phyloP scores from a whole-genome alignment of 2,113 vertebrate species.

The Anser cygnoides region DNA sequence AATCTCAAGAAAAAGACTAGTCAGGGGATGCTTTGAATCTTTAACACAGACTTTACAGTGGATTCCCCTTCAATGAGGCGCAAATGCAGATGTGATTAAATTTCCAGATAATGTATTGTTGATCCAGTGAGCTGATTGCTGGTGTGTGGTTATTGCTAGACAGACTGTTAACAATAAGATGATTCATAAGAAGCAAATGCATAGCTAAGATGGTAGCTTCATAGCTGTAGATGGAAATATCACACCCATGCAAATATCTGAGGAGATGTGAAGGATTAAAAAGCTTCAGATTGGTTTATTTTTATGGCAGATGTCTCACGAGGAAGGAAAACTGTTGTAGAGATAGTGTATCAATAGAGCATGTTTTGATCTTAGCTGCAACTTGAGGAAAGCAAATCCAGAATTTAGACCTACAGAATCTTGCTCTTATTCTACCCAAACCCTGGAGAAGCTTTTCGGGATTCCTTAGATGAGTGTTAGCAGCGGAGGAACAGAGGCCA shows the following conservation, averaged over 20 bases:
- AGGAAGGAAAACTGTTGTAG: not conserved
- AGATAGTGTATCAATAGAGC: not conserved
- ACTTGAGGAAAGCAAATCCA: not conserved
- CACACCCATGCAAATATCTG: not conserved
- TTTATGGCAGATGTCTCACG: not conserved
- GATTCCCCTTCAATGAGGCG: not conserved
- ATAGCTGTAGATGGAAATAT: not conserved
- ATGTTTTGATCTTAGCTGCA: not conserved
- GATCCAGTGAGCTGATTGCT: not conserved
- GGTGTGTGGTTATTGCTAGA: not conserved
- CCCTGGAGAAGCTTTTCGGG: not conserved
- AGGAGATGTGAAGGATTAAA: not conserved
- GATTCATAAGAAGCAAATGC: not conserved
- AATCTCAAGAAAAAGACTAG: not conserved
- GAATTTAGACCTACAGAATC: not conserved
- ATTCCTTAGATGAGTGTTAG: not conserved
- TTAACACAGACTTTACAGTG: not conserved
- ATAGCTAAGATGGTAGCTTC: not conserved
- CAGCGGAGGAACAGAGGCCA: not conserved
- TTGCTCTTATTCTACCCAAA: not conserved
- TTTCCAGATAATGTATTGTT: not conserved
- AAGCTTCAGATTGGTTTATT: not conserved
- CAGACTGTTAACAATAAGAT: not conserved
- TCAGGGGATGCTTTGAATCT: not conserved
- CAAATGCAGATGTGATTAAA: not conserved